Percentiles rank a stretch among this genome's conserved stretches.
phyloP scores from a whole-genome alignment of 2,113 vertebrate genomes.

The Alectura lathami region DNA sequence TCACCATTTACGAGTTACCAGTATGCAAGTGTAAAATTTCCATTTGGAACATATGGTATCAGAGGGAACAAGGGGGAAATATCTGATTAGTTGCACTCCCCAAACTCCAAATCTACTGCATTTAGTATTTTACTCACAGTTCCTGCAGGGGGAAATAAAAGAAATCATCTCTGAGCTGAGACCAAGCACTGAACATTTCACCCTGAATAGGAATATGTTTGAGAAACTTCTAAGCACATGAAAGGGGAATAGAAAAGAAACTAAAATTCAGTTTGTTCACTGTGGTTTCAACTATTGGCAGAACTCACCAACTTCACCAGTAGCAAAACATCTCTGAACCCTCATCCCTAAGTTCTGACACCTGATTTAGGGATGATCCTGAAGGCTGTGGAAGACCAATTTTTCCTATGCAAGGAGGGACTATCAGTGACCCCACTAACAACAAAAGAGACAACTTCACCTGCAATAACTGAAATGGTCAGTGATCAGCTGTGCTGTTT shows the following conservation, averaged over 20 bases:
- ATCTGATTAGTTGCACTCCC: slow-evolving; percentile 49
- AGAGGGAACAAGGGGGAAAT: slow-evolving; percentile 64
- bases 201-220: slow-evolving; percentile 49
- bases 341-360: background rate
- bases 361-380: background rate
- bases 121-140: slow-evolving; percentile 65
- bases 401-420: background rate
- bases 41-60: slow-evolving; percentile 66
- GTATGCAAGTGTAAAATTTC: slow-evolving; percentile 69
- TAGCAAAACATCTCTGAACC: background rate
- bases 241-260: slow-evolving; percentile 41
- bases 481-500: background rate
- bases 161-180: slow-evolving; percentile 70
- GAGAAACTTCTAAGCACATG: slow-evolving; percentile 28
- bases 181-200: slow-evolving; percentile 66
- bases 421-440: background rate
- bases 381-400: background rate
- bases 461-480: background rate
- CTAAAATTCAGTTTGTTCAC: background rate
- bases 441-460: background rate
- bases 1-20: slow-evolving; percentile 52
- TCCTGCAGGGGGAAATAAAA: slow-evolving; percentile 67
- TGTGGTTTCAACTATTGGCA: background rate
- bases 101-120: slow-evolving; percentile 51
- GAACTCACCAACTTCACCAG: background rate